A percentile compares a stretch with the other conserved stretches of the same genome.
Conservation (phyloP, 64 coral and sea anemone species). For the Pachyseris speciosa region DNA sequence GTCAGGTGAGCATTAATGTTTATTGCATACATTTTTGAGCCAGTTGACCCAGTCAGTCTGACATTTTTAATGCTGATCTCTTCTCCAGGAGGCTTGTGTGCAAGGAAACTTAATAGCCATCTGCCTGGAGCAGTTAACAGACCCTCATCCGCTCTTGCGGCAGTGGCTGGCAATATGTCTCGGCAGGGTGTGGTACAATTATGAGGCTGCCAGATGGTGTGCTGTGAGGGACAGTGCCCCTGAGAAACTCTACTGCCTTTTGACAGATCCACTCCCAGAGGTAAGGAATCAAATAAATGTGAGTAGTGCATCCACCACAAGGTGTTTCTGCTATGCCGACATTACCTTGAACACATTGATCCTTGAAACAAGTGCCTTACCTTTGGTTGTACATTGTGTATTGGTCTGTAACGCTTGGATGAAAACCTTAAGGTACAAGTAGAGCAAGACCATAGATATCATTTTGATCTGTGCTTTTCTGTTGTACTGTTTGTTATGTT, state of each 20-base stretch:
- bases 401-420: no score
- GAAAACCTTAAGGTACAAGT: no score
- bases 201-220: conserved; percentile 96
- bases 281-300: no score
- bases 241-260: conserved; percentile 94
- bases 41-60: no score
- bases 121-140: conserved; percentile 92
- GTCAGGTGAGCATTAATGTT: conserved; percentile 72
- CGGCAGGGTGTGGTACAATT: conserved; percentile 85
- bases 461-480: no score
- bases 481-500: no score
- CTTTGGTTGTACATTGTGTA: no score
- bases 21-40: no score
- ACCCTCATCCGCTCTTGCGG: conserved; percentile 87
- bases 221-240: conserved; percentile 94
- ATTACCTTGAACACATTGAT: no score
- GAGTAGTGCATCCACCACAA: no score
- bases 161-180: conserved; percentile 98
- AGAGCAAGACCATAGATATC: no score
- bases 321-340: neutral
- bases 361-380: no score
- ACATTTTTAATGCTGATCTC: neutral
- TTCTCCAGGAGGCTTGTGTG: conserved; percentile 84
- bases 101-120: conserved; percentile 98
- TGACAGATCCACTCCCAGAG: conserved; percentile 94